Evolutionary conservation across 2,888 invertebrate genomes (phyloP), one percentile per base, ranked within the genome.

Genomic region (Phymatocera aterrima): DNA sequence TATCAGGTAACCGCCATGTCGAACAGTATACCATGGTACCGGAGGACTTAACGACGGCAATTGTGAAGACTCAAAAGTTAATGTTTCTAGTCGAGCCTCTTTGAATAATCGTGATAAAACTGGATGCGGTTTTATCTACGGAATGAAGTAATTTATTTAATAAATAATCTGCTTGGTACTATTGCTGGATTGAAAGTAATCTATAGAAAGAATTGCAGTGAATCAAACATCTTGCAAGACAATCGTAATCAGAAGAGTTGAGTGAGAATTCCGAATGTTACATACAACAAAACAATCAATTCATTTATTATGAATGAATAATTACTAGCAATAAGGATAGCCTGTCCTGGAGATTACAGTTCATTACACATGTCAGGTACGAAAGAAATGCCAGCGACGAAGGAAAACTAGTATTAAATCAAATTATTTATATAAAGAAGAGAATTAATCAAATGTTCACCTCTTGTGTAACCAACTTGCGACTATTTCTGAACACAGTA

Each of bases 41-140:
- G 98, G 97, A 15, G 98, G 98, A 80, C 95, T 94, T 21, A 94
- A 78, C 92, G 96, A 95, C 15, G 98, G 98, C 75, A 96, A 91
- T 75, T 94, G 91, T 80, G 93, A 92, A 1, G 95, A 92, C 65
- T 95, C 94, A 92, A 98, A 95, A 72, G 93, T 93, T 82, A 98
- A 91, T 0, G 92, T 93, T 84, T 95, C 93, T 43, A 93, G 93
- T 21, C 93, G 93, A 0, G 96, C 95, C 12, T 93, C 94, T 54
- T 93, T 92, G 89, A 95, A 95, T 78, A 97, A 89, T 83, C 93
- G 94, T 24, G 93, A 91, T 75, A 98, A 89, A 60, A 93, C 91
- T 0, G 97, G 97, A 92, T 98, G 97, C 37, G 97, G 96, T 92
- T 98, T 96, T 60, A 93, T 88, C 89, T 93, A 74, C 34, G 78